phyloP scores from a whole-genome alignment of 2,888 invertebrate species.

The Cabera pusaria region DNA sequence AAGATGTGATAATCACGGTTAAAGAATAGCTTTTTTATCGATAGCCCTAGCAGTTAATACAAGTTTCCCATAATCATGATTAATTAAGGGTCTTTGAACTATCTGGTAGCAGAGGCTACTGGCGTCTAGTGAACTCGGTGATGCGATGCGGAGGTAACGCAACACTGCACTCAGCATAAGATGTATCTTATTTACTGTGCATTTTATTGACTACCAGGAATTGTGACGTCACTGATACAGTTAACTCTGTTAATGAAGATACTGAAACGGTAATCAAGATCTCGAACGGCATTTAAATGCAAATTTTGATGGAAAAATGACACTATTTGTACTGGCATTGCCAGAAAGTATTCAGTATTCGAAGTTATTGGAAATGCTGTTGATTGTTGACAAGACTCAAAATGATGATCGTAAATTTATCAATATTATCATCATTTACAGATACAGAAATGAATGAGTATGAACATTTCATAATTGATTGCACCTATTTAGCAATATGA shows the following conservation, averaged over 20 bases:
- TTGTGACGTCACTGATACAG: slow-evolving; percentile 9
- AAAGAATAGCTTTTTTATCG: slow-evolving; percentile 29
- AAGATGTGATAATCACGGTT: slow-evolving; percentile 28
- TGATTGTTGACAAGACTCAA: too few species aligned
- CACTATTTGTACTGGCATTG: too few species aligned
- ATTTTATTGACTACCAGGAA: too few species aligned
- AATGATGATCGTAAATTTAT: too few species aligned
- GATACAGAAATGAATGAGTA: slow-evolving; percentile 11
- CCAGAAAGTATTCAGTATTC: too few species aligned
- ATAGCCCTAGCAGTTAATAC: slow-evolving; percentile 37
- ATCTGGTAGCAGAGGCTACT: slow-evolving; percentile 17
- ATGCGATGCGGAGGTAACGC: slow-evolving; percentile 35
- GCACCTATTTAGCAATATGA: slow-evolving; percentile 4
- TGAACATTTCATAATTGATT: slow-evolving; percentile 9
- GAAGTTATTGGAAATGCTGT: too few species aligned
- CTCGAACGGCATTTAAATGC: too few species aligned
- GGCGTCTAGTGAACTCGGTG: slow-evolving; percentile 32
- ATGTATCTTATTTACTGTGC: too few species aligned
- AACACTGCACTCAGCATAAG: slow-evolving; percentile 16
- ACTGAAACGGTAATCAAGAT: too few species aligned
- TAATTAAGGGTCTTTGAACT: slow-evolving; percentile 63
- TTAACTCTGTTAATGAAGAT: not conserved
- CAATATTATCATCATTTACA: too few species aligned
- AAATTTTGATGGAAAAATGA: too few species aligned
- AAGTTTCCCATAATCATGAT: slow-evolving; percentile 45